These are phyloP conservation scores for Aricia artaxerxes DNA, from an alignment of 2,888 invertebrate species.

Conservation along the genomic window DNA sequence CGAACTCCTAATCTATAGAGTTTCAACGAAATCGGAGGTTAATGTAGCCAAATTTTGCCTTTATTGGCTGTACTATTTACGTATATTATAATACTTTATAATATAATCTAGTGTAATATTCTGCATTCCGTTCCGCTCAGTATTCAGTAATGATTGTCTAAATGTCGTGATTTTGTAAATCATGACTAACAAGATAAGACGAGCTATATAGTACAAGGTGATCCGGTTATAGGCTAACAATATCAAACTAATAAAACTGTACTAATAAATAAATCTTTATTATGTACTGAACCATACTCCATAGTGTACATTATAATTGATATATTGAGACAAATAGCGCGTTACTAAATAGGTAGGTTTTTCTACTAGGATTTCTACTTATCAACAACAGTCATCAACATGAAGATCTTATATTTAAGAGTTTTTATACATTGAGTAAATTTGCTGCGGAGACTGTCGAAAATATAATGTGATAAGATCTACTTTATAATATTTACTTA, in stretches of 20 bases:
- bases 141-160: slow-evolving; percentile 5
- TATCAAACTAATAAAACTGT: slow-evolving; percentile 10
- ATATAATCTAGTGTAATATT: neutral
- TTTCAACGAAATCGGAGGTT: no score
- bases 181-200: slow-evolving; percentile 26
- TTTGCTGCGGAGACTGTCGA: no score
- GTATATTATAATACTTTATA: no score
- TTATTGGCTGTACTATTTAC: no score
- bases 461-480: no score
- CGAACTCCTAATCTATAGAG: no score
- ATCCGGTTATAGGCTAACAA: neutral
- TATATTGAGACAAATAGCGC: neutral
- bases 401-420: no score
- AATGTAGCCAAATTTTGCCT: no score
- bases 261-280: neutral
- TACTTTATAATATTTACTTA: no score
- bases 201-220: slow-evolving; percentile 15
- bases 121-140: neutral
- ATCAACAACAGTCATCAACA: no score
- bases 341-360: neutral
- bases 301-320: neutral
- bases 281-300: neutral
- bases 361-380: no score
- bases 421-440: no score
- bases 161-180: slow-evolving; percentile 27